These are phyloP conservation scores for Drosophila anomelani DNA, from an alignment of 2,888 invertebrate species.

Conservation along the genomic window DNA sequence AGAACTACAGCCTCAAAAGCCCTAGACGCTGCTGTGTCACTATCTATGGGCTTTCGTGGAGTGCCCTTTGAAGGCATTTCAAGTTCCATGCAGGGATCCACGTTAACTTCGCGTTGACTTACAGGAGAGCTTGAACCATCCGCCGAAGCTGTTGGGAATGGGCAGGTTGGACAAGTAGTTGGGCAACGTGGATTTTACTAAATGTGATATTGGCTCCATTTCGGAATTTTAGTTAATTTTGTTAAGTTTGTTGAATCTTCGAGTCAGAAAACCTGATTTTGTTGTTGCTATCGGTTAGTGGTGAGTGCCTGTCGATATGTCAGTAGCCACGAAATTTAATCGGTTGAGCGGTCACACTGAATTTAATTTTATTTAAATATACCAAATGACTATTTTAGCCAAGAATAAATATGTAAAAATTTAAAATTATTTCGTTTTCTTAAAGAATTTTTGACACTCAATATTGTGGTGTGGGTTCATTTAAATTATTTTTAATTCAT, in stretches of 20 bases:
- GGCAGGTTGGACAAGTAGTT: conserved; percentile 94
- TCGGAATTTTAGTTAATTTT: conserved; percentile 10
- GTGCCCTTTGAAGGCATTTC: conserved; percentile 37
- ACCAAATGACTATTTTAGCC: no score
- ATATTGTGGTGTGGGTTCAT: no score
- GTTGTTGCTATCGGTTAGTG: conserved; percentile 35
- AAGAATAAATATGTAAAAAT: no score
- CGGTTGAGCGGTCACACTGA: not conserved
- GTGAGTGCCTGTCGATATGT: not conserved
- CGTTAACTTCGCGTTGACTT: conserved; percentile 84
- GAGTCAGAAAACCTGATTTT: conserved; percentile 36
- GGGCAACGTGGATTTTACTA: conserved; percentile 92
- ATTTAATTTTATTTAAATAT: no score
- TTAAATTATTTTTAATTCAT: no score
- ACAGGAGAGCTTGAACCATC: conserved; percentile 95
- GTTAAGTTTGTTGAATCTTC: not conserved
- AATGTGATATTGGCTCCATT: conserved; percentile 91
- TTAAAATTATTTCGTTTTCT: no score
- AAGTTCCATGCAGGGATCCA: conserved; percentile 27
- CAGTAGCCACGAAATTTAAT: no score
- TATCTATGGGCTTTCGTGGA: conserved; percentile 6
- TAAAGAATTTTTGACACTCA: no score
- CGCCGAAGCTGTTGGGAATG: conserved; percentile 92
- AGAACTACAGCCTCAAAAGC: not conserved
- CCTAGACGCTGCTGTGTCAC: conserved; percentile 14